Percentiles rank a stretch among this genome's conserved stretches.
Evolutionary conservation across 2,888 invertebrate genomes (phyloP).

Genomic region (Dusona sp.): DNA sequence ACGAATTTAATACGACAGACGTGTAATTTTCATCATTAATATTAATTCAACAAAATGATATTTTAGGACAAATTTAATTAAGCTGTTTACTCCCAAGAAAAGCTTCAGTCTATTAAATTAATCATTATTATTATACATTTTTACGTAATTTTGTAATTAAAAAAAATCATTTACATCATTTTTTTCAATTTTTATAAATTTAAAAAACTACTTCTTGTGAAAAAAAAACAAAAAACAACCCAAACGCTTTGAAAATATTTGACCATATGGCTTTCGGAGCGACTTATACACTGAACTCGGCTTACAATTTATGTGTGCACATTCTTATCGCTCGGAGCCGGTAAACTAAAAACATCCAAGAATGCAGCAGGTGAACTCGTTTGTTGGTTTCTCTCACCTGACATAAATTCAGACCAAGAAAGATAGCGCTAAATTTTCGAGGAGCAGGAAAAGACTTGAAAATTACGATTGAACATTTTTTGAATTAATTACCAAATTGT

Average conservation of each 20-base stretch:
- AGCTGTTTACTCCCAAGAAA: not conserved
- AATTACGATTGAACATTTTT: not conserved
- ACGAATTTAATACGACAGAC: not conserved
- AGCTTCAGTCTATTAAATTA: not conserved
- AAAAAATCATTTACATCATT: too few species aligned
- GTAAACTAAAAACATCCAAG: not conserved
- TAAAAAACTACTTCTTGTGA: too few species aligned
- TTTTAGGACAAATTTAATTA: not conserved
- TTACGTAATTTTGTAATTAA: too few species aligned
- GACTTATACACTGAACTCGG: not conserved
- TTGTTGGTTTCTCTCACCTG: not conserved
- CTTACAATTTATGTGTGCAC: not conserved
- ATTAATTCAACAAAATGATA: not conserved
- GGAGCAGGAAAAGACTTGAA: not conserved
- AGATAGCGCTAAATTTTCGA: not conserved
- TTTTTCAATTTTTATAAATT: too few species aligned
- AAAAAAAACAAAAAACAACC: not conserved
- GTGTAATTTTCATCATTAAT: not conserved
- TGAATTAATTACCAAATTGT: not conserved
- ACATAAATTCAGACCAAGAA: not conserved
- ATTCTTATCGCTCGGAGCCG: conserved; percentile 22
- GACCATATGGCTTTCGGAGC: not conserved
- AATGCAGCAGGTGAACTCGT: conserved; percentile 3
- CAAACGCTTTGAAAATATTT: not conserved
- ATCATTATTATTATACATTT: not conserved